Percentiles rank a stretch among this genome's conserved stretches.
phyloP scores from a whole-genome alignment of 92 coral and sea anemone species.

The Nematostella vectensis region DNA sequence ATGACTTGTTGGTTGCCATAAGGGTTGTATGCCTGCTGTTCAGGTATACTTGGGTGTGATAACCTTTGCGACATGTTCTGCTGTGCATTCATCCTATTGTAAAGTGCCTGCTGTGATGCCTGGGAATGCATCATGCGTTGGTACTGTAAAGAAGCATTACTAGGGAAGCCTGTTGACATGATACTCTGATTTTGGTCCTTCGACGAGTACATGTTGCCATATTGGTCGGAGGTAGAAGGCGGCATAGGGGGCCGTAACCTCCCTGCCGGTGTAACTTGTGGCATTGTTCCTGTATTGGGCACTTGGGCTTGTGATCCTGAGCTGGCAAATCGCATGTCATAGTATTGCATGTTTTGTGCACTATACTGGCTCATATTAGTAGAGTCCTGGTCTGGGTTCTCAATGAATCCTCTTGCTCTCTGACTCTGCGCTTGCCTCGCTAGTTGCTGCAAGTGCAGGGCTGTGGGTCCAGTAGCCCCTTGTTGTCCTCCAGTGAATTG shows the following conservation, averaged over 20 bases:
- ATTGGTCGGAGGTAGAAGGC: constrained; percentile 13
- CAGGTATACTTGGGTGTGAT: constrained; percentile 25
- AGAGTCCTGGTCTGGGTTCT: constrained; percentile 20
- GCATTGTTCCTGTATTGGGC: constrained; percentile 10
- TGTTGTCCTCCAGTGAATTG: constrained; percentile 13
- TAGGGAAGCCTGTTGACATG: constrained; percentile 34
- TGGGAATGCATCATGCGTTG: constrained; percentile 34
- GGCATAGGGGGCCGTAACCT: constrained; percentile 20
- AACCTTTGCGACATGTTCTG: constrained; percentile 23
- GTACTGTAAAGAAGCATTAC: constrained; percentile 21
- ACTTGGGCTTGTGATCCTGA: constrained; percentile 24
- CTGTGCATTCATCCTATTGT: constrained; percentile 9
- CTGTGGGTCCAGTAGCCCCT: constrained; percentile 29
- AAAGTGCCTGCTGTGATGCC: constrained; percentile 19
- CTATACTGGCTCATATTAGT: constrained; percentile 7
- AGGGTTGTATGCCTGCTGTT: constrained; percentile 26
- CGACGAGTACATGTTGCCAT: constrained; percentile 18
- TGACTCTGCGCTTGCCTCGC: constrained; percentile 60
- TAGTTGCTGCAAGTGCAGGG: constrained; percentile 68
- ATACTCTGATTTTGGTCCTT: constrained; percentile 31
- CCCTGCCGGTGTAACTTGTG: constrained; percentile 21
- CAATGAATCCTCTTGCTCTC: constrained; percentile 18
- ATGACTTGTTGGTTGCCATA: constrained; percentile 25
- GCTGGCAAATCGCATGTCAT: constrained; percentile 18
- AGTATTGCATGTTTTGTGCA: constrained; percentile 20